Evolutionary conservation across 2,888 invertebrate genomes (phyloP), one percentile per base, ranked within the genome.

Genomic region (Euplexia lucipara): DNA sequence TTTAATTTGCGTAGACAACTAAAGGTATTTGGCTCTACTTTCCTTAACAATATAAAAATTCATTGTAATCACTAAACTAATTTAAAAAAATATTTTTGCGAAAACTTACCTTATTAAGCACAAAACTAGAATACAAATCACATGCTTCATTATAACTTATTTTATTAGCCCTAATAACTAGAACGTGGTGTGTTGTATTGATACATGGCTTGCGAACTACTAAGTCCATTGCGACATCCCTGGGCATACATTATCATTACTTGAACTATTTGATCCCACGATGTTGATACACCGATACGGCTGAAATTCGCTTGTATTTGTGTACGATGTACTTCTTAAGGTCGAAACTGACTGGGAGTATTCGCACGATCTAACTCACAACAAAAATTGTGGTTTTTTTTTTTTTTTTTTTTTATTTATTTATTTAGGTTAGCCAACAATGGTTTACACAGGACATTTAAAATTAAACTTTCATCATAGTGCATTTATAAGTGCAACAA

Each of bases 191-290:
- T 53, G 64, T 48, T 66, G 70, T 58, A 56, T 65, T 54, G 51
- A 59, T 57, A 66, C 81, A 81, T 81, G 62, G 52, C 70, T 64
- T 45, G 60, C 73, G 70, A 66, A 71, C 70, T 72, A 75, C 56
- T 72, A 66, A 70, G 47, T 57, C 64, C 57, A 60, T 73, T 64
- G 45, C 66, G 63, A 74, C 65, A 64, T 75, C 68, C 57, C 66
- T 68, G 59, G 58, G 61, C 61, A 70, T 44, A 70, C 71, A 70
- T 79, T 91, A 92, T 91, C 91, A 16, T 35, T 41, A 81, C 78
- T 81, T 92, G 92, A 92, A 91, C 92, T 86, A 54, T 78, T 67
- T 90, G 91, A 92, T 88, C 92, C 86, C 87, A 58, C 71, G 58
- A 78, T 56, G 73, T 75, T 59, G 56, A 82, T 70, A 82, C 62